Conservation (phyloP, 2,797 vertebrate genomes). For the Malacoraja senta region DNA sequence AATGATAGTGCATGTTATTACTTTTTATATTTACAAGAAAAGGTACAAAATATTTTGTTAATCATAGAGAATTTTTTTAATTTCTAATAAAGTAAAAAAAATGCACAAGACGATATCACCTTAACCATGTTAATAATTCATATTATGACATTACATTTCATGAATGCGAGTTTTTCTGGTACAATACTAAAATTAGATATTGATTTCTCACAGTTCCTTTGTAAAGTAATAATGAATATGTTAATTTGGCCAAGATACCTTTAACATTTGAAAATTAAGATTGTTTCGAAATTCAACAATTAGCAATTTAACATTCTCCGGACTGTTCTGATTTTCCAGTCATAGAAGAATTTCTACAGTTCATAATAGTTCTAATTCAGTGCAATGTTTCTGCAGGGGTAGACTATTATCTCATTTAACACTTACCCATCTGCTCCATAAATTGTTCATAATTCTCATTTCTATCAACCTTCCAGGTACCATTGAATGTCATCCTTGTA, state of each 20-base stretch:
- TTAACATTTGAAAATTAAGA: not conserved
- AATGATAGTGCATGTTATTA: not conserved
- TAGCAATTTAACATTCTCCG: not conserved
- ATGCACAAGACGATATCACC: not conserved
- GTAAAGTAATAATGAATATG: not conserved
- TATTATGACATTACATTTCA: not conserved
- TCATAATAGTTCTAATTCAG: not conserved
- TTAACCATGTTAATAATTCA: not conserved
- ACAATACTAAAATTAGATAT: not conserved
- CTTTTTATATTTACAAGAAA: not conserved
- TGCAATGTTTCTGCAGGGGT: not conserved
- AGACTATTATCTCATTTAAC: not conserved
- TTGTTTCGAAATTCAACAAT: not conserved
- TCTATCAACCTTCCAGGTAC: slow-evolving; percentile 77
- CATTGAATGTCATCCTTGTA: slow-evolving; percentile 74
- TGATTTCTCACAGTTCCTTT: not conserved
- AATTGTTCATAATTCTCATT: slow-evolving; percentile 92
- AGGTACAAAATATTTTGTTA: not conserved
- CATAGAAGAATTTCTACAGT: not conserved
- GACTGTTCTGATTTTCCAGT: not conserved
- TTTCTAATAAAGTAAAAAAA: not conserved
- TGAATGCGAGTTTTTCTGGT: not conserved
- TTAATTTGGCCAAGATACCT: not conserved
- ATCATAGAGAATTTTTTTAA: not conserved
- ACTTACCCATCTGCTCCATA: slow-evolving; percentile 90